Evolutionary conservation across 2,888 invertebrate genomes (phyloP), one percentile per base, ranked within the genome.

Genomic region (Lordiphosa fenestrarum): DNA sequence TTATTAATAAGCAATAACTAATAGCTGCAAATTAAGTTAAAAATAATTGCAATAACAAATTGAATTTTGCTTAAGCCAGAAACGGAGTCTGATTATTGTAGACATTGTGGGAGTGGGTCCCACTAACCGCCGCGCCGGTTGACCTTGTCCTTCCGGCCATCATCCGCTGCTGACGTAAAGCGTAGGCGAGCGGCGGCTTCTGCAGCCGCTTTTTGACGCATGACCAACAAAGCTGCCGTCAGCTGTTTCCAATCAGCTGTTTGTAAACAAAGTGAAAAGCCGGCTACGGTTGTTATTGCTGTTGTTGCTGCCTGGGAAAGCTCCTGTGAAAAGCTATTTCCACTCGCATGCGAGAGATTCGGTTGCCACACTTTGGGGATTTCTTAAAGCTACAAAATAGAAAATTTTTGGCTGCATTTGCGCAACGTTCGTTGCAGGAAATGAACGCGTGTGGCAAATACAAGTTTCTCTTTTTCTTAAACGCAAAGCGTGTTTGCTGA

Each of bases 381-480:
- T 30, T 71, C 57, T 71, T 71, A 74, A 73, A 74, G 70, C 53
- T 25, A 42, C 42, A 30, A 42, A 33, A 36, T 25, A 50, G 35
- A 62, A 25, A 2, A 55, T 66, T 71, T 69, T 77, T 41, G 78
- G 71, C 82, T 78, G 84, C 77, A 77, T 83, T 77, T 69, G 82
- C 71, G 84, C 73, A 76, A 53, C 69, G 74, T 72, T 69, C 69
- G 74, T 81, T 85, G 82, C 84, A 81, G 73, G 82, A 66, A 75
- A 70, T 53, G 67, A 67, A 81, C 73, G 77, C 61, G 66, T 54
- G 62, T 56, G 55, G 56, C 51, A 48, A 67, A 69, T 36, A 38
- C 3, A 23, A 62, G 44, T 73, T 58, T 70, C 50, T 30, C 42
- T 42, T 53, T 47, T 44, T 61, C 53, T 52, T 39, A 44, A 19